Conservation (phyloP, 1,140 invertebrate species). For the Habropoda laboriosa region DNA sequence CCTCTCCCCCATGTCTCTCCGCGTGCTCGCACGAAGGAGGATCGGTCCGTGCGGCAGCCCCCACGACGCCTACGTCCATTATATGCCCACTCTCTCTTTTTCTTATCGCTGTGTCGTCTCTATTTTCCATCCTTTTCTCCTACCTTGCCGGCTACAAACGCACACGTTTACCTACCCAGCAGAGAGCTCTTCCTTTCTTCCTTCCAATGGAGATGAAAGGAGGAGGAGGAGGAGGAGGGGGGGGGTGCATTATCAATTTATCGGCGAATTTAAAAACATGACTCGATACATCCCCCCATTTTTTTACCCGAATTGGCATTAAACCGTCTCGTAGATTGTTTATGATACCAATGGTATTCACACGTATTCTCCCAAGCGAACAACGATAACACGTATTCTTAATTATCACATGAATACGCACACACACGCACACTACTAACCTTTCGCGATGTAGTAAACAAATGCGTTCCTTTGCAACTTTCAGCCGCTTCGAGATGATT, state of each 20-base stretch:
- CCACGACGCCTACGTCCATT: slow-evolving; percentile 70
- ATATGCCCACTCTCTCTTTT: slow-evolving; percentile 42
- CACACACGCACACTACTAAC: slow-evolving; percentile 80
- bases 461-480: slow-evolving; percentile 95
- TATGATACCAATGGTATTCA: too few relatives aligned
- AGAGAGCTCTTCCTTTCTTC: slow-evolving; percentile 22
- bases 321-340: too few relatives aligned
- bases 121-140: slow-evolving; percentile 32
- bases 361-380: too few relatives aligned
- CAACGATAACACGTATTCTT: not conserved
- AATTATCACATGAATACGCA: not conserved
- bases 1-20: slow-evolving; percentile 61
- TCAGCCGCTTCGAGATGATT: slow-evolving; percentile 94
- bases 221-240: too few relatives aligned
- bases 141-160: slow-evolving; percentile 15
- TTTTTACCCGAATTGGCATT: too few relatives aligned
- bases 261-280: not conserved
- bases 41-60: slow-evolving; percentile 63
- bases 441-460: slow-evolving; percentile 95
- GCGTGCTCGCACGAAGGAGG: slow-evolving; percentile 59
- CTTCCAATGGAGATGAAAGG: too few relatives aligned
- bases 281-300: too few relatives aligned
- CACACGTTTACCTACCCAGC: slow-evolving; percentile 42
- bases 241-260: not conserved
- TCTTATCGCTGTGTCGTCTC: slow-evolving; percentile 5